These are phyloP conservation scores for Catharus minimus DNA, from an alignment of 2,113 vertebrate genomes.

Conservation along the genomic window DNA sequence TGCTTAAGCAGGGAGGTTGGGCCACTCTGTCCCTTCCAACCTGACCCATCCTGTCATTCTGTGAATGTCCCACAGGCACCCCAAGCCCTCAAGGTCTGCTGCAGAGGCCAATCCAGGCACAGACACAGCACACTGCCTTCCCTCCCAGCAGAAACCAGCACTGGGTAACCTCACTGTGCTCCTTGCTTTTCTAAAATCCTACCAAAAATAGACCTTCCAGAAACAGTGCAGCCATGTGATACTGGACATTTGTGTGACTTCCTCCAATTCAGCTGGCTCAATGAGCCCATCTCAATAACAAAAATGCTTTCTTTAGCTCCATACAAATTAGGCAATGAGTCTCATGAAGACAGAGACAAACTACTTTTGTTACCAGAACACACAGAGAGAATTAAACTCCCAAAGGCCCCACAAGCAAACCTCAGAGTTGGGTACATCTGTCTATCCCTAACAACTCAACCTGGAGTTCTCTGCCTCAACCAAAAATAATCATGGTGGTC, in stretches of 20 bases:
- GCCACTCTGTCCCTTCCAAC: background rate
- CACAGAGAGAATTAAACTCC: background rate
- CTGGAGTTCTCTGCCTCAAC: background rate
- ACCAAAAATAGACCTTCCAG: background rate
- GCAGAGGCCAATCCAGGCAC: background rate
- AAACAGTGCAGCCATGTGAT: background rate
- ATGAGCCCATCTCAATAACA: background rate
- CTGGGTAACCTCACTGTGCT: background rate
- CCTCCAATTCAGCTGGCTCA: conserved; percentile 16
- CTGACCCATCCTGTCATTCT: background rate
- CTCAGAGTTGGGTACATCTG: background rate
- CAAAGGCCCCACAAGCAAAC: background rate
- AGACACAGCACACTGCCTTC: background rate
- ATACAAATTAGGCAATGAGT: background rate
- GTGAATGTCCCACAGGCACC: rapidly evolving
- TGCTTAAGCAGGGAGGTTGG: rapidly evolving
- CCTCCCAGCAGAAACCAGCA: background rate
- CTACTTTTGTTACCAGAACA: background rate
- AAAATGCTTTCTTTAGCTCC: background rate
- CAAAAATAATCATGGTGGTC: rapidly evolving
- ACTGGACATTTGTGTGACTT: background rate
- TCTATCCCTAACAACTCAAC: background rate
- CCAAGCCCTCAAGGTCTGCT: background rate
- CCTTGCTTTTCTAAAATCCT: background rate
- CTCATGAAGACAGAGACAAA: background rate